Base-by-base conservation (phyloP, 2,797 vertebrate genomes). In the Sebastes cheni region DNA sequence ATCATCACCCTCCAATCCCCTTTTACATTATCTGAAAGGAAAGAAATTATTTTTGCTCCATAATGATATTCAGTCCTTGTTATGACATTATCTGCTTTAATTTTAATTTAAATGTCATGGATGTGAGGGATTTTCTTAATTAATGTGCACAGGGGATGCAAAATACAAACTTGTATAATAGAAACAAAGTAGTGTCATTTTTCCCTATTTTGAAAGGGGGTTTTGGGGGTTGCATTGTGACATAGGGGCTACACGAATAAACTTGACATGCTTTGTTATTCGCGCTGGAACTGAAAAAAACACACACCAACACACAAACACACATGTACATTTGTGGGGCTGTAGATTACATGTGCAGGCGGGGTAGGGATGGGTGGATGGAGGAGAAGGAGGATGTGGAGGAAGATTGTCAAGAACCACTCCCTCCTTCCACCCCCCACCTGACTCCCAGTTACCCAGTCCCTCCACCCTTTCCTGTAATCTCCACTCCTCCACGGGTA, bases 101-200 rank as follows among this genome's bases (percentile, higher is more conserved):
- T 95, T 95, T 93, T 92, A 92, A 95, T 96, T 94, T 91, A 94
- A 95, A 94, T 95, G 94, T 95, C 92, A 95, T 80, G 86, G 77
- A 88, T 92, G 86, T 93, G 93, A 94, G 85, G 85, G 75, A 74
- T 93, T 94, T 93, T 90, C 79, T 87, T 92, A 94, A 94, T 95
- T 91, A 95, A 94, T 91, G 84, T 82, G 80, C 86, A 86, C 55
- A 59, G 50, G 29, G 80, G 78, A 89, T 90, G 82, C 87, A 86
- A 88, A 91, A 84, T 78, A 66, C 69, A 89, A 90, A 92, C 76
- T 86, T 83, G 65, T 61, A 78, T 81, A 89, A 91, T 84, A 82
- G 82, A 88, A 92, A 91, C 73, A 85, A 92, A 89, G 89, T 85
- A 72, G 27, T 67, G 61, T 73, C 36, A 58, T 90, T 86, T 90